Percentiles rank a stretch among this genome's conserved stretches.
These are phyloP conservation scores for Ciconia stormi DNA, from an alignment of 2,113 vertebrate genomes.

Conservation along the genomic window DNA sequence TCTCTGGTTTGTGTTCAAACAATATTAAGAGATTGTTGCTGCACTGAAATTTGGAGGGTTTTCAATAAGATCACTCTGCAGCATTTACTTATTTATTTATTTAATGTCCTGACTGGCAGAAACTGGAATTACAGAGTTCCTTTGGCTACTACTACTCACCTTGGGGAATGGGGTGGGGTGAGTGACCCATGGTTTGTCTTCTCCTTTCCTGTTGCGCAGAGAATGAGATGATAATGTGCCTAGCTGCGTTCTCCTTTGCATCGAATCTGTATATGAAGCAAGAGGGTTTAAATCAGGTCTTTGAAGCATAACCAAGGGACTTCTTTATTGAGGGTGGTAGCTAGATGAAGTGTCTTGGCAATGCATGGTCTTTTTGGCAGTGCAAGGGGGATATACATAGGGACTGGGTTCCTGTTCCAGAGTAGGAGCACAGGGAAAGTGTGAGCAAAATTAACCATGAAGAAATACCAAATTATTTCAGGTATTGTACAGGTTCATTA, in stretches of 20 bases:
- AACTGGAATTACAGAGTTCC: neutral
- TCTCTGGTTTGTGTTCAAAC: slow-evolving; percentile 34
- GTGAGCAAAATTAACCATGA: slow-evolving; percentile 31
- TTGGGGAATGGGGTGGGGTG: neutral
- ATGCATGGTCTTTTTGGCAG: slow-evolving; percentile 14
- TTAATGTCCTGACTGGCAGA: neutral
- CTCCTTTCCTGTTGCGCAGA: neutral
- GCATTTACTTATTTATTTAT: neutral
- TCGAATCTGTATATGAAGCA: neutral
- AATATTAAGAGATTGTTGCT: neutral
- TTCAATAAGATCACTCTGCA: neutral
- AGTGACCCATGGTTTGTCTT: neutral
- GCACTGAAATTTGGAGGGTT: neutral
- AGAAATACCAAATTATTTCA: neutral
- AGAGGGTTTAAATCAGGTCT: neutral
- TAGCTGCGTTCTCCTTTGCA: neutral
- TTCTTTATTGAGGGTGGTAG: slow-evolving; percentile 26
- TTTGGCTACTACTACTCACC: slow-evolving; percentile 19
- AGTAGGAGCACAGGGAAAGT: slow-evolving; percentile 33
- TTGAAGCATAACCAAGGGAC: neutral
- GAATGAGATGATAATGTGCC: neutral
- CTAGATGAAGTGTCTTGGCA: slow-evolving; percentile 39
- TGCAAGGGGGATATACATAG: neutral
- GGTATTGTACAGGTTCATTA: slow-evolving; percentile 1
- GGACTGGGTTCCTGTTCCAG: slow-evolving; percentile 23